A percentile compares a stretch with the other conserved stretches of the same genome.
Conservation (phyloP, 2,888 invertebrate species). For the Heliothis peltigera region DNA sequence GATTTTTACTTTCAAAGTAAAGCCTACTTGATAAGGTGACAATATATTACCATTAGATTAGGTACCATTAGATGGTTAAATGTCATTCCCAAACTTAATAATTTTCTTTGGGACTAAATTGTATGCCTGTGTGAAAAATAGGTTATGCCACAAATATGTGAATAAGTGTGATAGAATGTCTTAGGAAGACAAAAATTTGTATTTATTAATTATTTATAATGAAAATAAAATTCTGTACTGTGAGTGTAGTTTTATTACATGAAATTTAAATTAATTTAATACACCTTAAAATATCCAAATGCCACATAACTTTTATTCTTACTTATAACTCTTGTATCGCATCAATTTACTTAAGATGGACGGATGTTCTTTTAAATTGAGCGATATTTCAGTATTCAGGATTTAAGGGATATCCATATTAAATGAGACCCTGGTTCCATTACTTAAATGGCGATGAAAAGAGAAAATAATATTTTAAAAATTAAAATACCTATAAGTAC, state of each 20-base stretch:
- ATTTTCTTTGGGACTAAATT: background rate
- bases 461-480: no score
- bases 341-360: no score
- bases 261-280: no score
- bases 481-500: no score
- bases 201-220: constrained; percentile 52
- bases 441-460: no score
- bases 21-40: background rate
- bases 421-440: no score
- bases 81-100: background rate
- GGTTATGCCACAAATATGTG: constrained; percentile 32
- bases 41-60: constrained; percentile 13
- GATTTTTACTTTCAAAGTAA: background rate
- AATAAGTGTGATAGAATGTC: constrained; percentile 64
- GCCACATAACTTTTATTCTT: no score
- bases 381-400: no score
- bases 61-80: background rate
- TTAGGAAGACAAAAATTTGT: constrained; percentile 63
- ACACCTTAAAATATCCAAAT: no score
- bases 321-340: no score
- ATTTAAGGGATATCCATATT: no score
- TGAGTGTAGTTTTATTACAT: constrained; percentile 41
- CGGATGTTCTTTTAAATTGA: no score
- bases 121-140: background rate
- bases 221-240: constrained; percentile 54